These are phyloP conservation scores for Clamator glandarius DNA, from an alignment of 2,797 vertebrate genomes.

Conservation along the genomic window DNA sequence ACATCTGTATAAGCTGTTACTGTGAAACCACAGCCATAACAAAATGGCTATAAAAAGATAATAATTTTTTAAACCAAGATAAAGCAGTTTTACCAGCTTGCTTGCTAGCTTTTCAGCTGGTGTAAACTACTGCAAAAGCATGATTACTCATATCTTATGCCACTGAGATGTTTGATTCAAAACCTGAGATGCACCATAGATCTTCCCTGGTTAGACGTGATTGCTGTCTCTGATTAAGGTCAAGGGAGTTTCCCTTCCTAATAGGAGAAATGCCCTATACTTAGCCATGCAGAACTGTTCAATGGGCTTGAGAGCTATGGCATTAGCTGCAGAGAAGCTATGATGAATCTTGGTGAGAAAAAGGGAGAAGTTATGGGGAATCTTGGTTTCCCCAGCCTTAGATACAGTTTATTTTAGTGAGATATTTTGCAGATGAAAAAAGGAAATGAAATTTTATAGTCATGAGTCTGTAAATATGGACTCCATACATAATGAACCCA, in stretches of 20 bases:
- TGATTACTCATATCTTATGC: rapidly evolving
- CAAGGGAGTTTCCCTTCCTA: background rate
- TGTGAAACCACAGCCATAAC: background rate
- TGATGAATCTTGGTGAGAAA: too few relatives aligned
- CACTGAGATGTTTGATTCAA: background rate
- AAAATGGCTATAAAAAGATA: background rate
- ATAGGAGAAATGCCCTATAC: background rate
- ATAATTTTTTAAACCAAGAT: background rate
- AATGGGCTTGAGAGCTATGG: background rate
- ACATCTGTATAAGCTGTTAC: background rate
- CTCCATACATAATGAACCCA: background rate
- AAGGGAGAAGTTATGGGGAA: background rate
- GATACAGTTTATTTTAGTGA: background rate
- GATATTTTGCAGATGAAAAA: background rate
- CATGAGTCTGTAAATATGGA: background rate
- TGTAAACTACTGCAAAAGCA: background rate
- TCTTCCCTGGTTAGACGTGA: background rate
- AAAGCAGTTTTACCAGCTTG: background rate
- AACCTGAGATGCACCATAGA: background rate
- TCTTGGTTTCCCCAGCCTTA: background rate
- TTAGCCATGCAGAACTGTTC: background rate
- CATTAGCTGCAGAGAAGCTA: background rate
- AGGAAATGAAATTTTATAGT: background rate
- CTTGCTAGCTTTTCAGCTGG: background rate
- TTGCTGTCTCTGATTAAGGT: background rate